phyloP scores from a whole-genome alignment of 2,888 invertebrate genomes.

The Monochamus alternatus region DNA sequence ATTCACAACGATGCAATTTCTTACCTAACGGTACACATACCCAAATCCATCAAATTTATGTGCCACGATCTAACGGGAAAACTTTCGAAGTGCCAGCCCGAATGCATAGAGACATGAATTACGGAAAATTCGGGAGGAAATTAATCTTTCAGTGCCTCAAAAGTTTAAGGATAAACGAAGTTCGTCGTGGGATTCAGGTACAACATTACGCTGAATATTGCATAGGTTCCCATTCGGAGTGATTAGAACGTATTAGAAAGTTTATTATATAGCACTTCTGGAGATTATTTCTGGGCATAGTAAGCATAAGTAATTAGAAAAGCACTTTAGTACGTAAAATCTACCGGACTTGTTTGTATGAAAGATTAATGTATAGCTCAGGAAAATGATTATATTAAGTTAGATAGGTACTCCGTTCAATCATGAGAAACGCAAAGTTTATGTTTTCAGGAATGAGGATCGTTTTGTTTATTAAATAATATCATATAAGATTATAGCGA shows the following conservation, averaged over 20 bases:
- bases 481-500: no score
- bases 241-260: slow-evolving; percentile 1
- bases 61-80: background rate
- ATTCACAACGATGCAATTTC: no score
- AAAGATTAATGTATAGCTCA: no score
- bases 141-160: background rate
- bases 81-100: background rate
- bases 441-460: no score
- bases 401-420: no score
- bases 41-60: no score
- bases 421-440: no score
- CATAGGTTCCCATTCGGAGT: background rate
- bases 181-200: background rate
- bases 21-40: no score
- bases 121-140: background rate
- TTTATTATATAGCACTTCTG: background rate
- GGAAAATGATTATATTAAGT: no score
- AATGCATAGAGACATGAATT: background rate
- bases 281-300: background rate
- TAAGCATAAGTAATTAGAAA: background rate
- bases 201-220: background rate
- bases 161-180: background rate
- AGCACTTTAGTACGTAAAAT: background rate
- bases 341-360: no score
- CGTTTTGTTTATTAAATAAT: no score